Percentiles rank a stretch among this genome's conserved stretches.
Evolutionary conservation across 2,797 vertebrate species (phyloP).

Genomic region (Hyperoplus lanceolatus): DNA sequence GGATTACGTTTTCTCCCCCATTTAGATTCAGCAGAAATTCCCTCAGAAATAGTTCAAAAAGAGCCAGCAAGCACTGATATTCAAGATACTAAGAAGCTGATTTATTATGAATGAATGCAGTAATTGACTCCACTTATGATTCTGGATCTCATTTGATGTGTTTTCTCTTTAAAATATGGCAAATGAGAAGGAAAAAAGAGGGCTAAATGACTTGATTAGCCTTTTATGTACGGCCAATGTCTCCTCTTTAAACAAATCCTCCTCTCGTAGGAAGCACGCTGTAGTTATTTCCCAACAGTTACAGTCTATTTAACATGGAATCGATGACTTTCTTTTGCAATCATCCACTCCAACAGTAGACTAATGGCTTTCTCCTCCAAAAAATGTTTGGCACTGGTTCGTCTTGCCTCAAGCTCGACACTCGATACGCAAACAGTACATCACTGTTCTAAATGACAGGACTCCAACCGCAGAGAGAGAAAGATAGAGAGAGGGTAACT

Average conservation of each 20-base stretch:
- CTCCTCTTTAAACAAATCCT: neutral
- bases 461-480: conserved; percentile 48
- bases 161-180: neutral
- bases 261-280: neutral
- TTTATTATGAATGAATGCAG: conserved; percentile 17
- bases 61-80: conserved; percentile 8
- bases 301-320: conserved; percentile 25
- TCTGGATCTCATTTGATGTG: neutral
- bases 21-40: conserved; percentile 41
- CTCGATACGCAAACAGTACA: conserved; percentile 39
- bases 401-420: conserved; percentile 19
- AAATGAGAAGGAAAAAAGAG: neutral
- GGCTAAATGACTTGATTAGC: neutral
- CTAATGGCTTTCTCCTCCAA: conserved; percentile 22
- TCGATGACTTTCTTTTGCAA: conserved; percentile 26
- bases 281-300: conserved; percentile 13
- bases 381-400: conserved; percentile 26
- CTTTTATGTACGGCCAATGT: conserved; percentile 1
- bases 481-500: conserved; percentile 46
- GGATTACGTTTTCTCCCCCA: conserved; percentile 25
- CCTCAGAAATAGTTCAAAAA: conserved; percentile 12
- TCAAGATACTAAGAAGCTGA: neutral
- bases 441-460: conserved; percentile 37
- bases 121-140: neutral
- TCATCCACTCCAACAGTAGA: conserved; percentile 17